A percentile compares a stretch with the other conserved stretches of the same genome.
Evolutionary conservation across 1,140 invertebrate genomes (phyloP).

Genomic region (Notospermus geniculatus): DNA sequence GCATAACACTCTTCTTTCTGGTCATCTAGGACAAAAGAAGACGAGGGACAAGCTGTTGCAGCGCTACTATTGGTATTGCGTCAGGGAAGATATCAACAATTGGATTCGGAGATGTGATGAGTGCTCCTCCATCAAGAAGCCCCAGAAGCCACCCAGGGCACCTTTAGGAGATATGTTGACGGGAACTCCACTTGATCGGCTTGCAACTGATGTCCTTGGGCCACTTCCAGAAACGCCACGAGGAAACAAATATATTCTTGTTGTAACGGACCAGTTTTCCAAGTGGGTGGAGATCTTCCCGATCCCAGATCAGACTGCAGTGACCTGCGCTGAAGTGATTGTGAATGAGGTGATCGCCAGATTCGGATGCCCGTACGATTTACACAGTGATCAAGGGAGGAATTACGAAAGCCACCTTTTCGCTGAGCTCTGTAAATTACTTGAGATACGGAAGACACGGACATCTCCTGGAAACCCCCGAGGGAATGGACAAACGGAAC

Average conservation of each 20-base stretch:
- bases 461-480: neutral
- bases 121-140: no score
- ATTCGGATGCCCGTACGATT: conserved; percentile 27
- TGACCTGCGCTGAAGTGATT: conserved; percentile 25
- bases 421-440: conserved; percentile 4
- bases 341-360: conserved; percentile 30
- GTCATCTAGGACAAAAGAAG: conserved; percentile 4
- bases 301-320: conserved; percentile 29
- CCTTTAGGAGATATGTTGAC: no score
- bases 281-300: conserved; percentile 28
- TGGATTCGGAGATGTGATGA: no score
- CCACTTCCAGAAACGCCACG: conserved; percentile 26
- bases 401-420: conserved; percentile 6
- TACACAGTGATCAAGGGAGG: conserved; percentile 31
- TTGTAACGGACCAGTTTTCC: conserved; percentile 32
- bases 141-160: no score
- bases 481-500: conserved; percentile 11
- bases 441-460: conserved; percentile 11
- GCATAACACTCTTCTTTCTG: no score
- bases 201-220: conserved; percentile 29
- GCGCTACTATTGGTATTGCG: no score
- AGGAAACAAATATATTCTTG: conserved; percentile 36
- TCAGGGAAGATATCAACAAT: no score
- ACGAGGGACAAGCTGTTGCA: no score
- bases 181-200: conserved; percentile 11